These are phyloP conservation scores for Pseudonaja textilis DNA, from an alignment of 2,113 vertebrate species.

Conservation along the genomic window DNA sequence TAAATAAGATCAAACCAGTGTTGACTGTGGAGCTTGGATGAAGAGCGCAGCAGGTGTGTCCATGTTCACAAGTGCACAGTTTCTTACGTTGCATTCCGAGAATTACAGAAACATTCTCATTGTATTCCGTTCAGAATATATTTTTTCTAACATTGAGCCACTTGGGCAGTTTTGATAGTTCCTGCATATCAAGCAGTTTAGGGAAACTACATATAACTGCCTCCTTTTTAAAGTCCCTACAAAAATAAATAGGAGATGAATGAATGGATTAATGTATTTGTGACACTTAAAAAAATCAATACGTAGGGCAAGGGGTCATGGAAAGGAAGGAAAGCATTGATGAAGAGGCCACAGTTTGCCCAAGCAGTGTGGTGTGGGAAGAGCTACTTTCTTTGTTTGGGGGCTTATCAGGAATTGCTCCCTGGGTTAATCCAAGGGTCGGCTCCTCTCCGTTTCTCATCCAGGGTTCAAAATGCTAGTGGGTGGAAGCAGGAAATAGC, in stretches of 20 bases:
- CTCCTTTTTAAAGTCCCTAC: background rate
- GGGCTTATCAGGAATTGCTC: background rate
- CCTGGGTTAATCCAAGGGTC: background rate
- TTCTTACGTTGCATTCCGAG: background rate
- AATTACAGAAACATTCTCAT: background rate
- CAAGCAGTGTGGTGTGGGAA: background rate
- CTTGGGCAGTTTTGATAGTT: background rate
- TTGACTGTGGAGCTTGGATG: background rate
- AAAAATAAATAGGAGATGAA: background rate
- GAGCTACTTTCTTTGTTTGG: background rate
- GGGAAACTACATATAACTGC: background rate
- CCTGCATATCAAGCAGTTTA: background rate
- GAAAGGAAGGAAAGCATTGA: background rate
- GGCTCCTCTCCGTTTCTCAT: no score
- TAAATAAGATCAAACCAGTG: background rate
- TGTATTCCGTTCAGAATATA: background rate
- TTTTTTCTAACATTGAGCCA: background rate
- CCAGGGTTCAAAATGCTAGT: background rate
- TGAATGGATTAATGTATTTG: background rate
- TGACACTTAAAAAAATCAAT: background rate
- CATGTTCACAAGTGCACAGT: background rate
- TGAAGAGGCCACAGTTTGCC: background rate
- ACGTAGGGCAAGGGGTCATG: background rate
- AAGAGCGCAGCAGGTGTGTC: background rate
- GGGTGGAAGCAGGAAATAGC: background rate